Conservation (phyloP, 2,113 vertebrate genomes). For the Peromyscus leucopus region DNA sequence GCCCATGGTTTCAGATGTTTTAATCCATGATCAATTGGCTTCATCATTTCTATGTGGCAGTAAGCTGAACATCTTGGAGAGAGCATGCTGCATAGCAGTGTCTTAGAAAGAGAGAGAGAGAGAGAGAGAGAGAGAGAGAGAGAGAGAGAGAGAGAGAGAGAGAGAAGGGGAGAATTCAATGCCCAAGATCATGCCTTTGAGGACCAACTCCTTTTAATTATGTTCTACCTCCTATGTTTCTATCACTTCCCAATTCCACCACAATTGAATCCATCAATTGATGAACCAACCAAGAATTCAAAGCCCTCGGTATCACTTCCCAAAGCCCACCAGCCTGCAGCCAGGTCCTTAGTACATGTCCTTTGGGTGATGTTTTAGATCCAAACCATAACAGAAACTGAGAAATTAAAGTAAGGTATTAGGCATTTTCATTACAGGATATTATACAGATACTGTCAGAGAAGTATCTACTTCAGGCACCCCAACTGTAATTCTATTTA, state of each 20-base stretch:
- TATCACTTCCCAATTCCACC: neutral
- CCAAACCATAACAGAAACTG: neutral
- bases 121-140: neutral
- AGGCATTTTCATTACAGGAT: neutral
- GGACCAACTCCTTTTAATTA: neutral
- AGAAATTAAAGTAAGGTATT: neutral
- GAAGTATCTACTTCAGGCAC: neutral
- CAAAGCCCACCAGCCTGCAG: neutral
- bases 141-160: neutral
- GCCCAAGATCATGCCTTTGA: neutral
- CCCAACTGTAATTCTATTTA: neutral
- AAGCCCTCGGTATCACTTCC: neutral
- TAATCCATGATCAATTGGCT: neutral
- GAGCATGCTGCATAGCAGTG: neutral
- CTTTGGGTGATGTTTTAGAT: neutral
- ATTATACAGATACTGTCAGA: neutral
- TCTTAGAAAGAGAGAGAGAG: neutral
- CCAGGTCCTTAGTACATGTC: neutral
- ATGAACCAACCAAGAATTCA: neutral
- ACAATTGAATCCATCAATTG: neutral
- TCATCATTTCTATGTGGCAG: neutral
- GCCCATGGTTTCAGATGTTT: neutral
- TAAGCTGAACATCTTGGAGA: neutral
- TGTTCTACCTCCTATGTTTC: neutral
- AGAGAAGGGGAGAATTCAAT: neutral